Evolutionary conservation across 2,797 vertebrate genomes (phyloP), one percentile per base, ranked within the genome.

Genomic region (Esox masquinongy): DNA sequence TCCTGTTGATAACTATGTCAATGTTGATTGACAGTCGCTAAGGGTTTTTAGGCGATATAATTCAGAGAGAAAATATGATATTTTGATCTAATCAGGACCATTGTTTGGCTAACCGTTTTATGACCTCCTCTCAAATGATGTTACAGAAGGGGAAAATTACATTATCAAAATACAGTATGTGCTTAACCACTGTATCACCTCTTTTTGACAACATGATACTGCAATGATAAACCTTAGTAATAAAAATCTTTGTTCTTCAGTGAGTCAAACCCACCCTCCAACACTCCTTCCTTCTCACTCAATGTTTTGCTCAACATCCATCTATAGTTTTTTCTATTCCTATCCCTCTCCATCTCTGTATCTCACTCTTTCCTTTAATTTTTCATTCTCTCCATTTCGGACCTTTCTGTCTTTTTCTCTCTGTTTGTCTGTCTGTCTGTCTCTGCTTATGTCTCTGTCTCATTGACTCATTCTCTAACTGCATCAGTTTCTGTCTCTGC

Each of bases 1-100:
- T 43, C 51, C 36, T 76, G 15, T 29, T 80, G 70, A 83, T 79
- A 71, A 80, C 76, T 34, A 17, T 74, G 24, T 56, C 19, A n/a
- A 59, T 34, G 77, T 67, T 78, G 80, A 86, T 75, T 72, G 87
- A 87, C 83, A 67, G 49, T 83, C 76, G 6, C 26, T 39, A 16
- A 63, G 22, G 59, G 16, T 73, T 43, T 73, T 43, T 26, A 24
- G 77, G 68, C 63, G 68, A 86, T 79, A 69, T 79, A 59, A 88
- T 84, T 74, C 74, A 79, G 72, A 56, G 53, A 50, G 72, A 77
- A 83, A 76, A 26, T 61, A 64, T 78, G 68, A 79, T 73, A 74
- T 79, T 80, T 71, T 8, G 61, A 86, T 89, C 39, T 78, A 85
- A 87, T 88, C 76, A 75, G 39, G 85, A 31, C 56, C 34, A 70